Conservation (phyloP, 2,888 invertebrate genomes). For the Sinhomidia bicolor region DNA sequence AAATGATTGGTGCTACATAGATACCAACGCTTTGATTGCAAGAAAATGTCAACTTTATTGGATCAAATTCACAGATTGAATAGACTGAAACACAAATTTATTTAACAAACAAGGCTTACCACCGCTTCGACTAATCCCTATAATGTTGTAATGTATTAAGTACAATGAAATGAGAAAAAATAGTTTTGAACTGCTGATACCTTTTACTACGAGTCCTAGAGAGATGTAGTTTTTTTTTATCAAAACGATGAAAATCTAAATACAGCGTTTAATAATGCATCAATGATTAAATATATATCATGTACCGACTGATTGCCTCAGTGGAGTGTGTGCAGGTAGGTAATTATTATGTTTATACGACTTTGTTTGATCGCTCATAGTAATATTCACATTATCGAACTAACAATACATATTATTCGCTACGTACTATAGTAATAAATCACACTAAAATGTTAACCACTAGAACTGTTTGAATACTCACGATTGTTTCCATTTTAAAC, state of each 20-base stretch:
- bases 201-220: not conserved
- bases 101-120: no score
- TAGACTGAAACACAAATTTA: not conserved
- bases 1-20: not conserved
- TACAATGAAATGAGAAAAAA: no score
- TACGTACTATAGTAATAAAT: constrained; percentile 19
- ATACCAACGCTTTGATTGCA: not conserved
- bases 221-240: not conserved
- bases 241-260: not conserved
- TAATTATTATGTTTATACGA: not conserved
- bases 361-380: constrained; percentile 24
- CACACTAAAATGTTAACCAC: constrained; percentile 34
- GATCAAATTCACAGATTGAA: not conserved
- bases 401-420: not conserved
- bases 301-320: constrained; percentile 6
- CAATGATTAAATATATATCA: not conserved
- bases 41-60: not conserved
- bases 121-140: no score
- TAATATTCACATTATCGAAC: not conserved
- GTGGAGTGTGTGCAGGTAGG: constrained; percentile 9
- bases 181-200: no score
- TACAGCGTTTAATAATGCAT: not conserved
- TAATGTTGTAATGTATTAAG: no score
- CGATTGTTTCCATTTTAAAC: not conserved
- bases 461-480: constrained; percentile 35